A percentile compares a stretch with the other conserved stretches of the same genome.
Evolutionary conservation across 2,888 invertebrate species (phyloP).

Genomic region (Dendrolimus houi): DNA sequence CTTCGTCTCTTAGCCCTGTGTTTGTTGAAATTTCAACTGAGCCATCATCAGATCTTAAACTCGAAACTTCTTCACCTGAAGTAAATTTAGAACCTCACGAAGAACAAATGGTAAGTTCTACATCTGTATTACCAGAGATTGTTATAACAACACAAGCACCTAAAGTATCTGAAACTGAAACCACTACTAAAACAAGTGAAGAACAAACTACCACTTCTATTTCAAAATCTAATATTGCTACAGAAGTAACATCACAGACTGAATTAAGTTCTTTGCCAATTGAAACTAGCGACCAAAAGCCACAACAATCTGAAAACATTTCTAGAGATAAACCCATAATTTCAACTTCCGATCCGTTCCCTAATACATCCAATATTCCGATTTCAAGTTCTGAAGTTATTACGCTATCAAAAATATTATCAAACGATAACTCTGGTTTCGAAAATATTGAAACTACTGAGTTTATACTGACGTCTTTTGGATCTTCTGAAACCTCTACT

Average conservation of each 20-base stretch:
- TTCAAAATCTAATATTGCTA: constrained; percentile 40
- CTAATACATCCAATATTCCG: constrained; percentile 28
- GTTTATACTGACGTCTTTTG: constrained; percentile 45
- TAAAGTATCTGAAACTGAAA: constrained; percentile 14
- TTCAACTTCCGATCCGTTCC: constrained; percentile 31
- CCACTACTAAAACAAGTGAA: constrained; percentile 22
- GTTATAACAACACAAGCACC: constrained; percentile 5
- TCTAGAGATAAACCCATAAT: constrained; percentile 32
- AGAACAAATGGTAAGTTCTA: not conserved
- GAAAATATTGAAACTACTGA: constrained; percentile 60
- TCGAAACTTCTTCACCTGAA: not conserved
- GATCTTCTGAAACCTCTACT: constrained; percentile 52
- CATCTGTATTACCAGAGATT: constrained; percentile 1
- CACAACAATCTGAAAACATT: constrained; percentile 46
- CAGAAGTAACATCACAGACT: constrained; percentile 57
- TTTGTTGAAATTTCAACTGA: constrained; percentile 13
- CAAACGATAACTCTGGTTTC: constrained; percentile 30
- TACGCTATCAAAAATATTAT: constrained; percentile 29
- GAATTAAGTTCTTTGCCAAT: constrained; percentile 62
- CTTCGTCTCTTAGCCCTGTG: not conserved
- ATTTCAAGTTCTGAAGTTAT: constrained; percentile 34
- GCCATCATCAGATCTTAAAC: constrained; percentile 4
- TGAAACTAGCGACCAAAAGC: constrained; percentile 65
- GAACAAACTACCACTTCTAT: constrained; percentile 38
- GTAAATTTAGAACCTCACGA: not conserved